Evolutionary conservation across 2,888 invertebrate species (phyloP), one percentile per base, ranked within the genome.

Genomic region (Pristionchus exspectatus): DNA sequence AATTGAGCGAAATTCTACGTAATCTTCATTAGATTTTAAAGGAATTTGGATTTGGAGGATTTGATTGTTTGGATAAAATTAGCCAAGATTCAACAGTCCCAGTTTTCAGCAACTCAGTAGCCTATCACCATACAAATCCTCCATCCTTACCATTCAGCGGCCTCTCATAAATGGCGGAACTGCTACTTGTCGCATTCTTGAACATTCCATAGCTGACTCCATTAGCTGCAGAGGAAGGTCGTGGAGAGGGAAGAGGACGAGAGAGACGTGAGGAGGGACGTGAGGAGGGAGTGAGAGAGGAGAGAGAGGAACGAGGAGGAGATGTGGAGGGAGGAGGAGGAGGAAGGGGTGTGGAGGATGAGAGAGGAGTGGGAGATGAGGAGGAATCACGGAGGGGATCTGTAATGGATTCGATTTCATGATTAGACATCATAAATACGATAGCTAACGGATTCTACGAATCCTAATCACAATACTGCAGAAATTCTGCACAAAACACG

Each of bases 311-410:
- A 85, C 10, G 85, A 44, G 85, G 66, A 66, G 86, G 66, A 63
- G 86, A 86, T 66, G 66, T 9, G 5, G 86, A 44, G 1, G 85
- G 86, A 63, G 86, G 86, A 10, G 66, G 86, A 44, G 66, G 85
- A 85, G 85, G 86, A 33, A 66, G 7, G 30, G 63, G 44, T 10
- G 86, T 38, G 66, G 86, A 63, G 86, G 66, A 56, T 27, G 59
- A 59, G 56, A 84, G 84, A 30, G 84, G 84, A 54, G 56, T 16
- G 30, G 84, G 84, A 56, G 84, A 84, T 0, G 84, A 27, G 3
- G 84, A 56, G 54, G 84, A 84, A 84, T 84, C 84, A 59, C 59
- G 59, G 44, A 56, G 59, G 16, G 54, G 84, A 84, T 84, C 84
- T 84, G 84, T 0, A 84, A 56, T 38, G 38, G 3, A 3, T 38